Evolutionary conservation across 2,113 vertebrate species (phyloP).

Genomic region (Cnemophilus loriae): DNA sequence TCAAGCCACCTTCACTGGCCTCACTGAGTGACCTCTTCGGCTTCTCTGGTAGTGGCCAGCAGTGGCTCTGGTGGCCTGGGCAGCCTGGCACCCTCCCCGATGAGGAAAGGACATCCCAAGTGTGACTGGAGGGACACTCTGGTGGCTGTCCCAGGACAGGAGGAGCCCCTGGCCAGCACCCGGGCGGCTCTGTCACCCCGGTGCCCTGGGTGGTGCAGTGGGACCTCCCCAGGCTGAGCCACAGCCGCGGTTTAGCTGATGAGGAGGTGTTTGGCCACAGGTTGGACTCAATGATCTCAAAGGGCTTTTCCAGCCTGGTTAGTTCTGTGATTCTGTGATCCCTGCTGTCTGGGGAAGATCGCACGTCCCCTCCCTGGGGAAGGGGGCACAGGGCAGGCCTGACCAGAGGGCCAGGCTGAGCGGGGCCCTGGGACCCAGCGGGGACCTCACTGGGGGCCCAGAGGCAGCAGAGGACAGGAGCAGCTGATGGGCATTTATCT

Average conservation of each 20-base stretch:
- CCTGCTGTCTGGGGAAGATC: background rate
- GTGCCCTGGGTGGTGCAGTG: background rate
- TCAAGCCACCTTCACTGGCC: background rate
- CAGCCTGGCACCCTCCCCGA: background rate
- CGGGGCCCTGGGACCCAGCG: too few species aligned
- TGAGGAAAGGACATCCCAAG: background rate
- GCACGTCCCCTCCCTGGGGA: background rate
- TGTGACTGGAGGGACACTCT: background rate
- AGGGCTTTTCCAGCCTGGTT: background rate
- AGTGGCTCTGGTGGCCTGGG: background rate
- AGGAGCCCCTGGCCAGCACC: background rate
- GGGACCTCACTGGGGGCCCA: background rate
- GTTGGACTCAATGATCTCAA: background rate
- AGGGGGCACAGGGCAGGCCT: background rate
- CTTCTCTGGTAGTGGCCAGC: too few species aligned
- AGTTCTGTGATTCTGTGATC: background rate
- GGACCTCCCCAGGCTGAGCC: background rate
- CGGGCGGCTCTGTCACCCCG: accelerated
- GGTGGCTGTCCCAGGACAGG: background rate
- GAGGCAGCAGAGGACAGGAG: background rate
- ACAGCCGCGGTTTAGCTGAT: background rate
- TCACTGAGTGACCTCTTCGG: background rate
- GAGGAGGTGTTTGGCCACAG: background rate
- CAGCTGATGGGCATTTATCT: background rate
- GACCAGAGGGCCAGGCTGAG: background rate